Evolutionary conservation across 2,113 vertebrate genomes (phyloP), one percentile per base, ranked within the genome.

Genomic region (Pseudopipra pipra): DNA sequence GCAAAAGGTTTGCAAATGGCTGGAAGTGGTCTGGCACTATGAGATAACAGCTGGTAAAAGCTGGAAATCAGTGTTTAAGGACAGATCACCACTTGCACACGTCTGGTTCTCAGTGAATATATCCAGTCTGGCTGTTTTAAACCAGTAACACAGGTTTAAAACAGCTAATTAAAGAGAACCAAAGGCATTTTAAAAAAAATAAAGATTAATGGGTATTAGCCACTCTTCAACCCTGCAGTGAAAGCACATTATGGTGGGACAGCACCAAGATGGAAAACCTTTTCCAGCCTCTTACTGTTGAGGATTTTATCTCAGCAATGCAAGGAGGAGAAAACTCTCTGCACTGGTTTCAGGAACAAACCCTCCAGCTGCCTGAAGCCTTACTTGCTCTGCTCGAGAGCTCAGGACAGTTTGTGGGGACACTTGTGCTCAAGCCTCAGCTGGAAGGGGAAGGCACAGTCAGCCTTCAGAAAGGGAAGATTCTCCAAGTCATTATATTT

Each of bases 151-250:
- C 1, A 41, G 39, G 39, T 41, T 41, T 41, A 41, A 41, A 41
- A 41, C 39, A 41, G 39, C 12, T 67, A 46, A 81, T 37, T 37
- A 41, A 10, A 65, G 41, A 78, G 5, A 47, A 30, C 3, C 46
- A 85, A 28, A 63, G 28, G 28, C 51, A 77, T 15, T 12, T 4
- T 9, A 27, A 72, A 51, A 19, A 31, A 28, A 41, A 39, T 19
- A 25, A 13, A 24, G 0, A 24, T 18, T 10, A 27, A 8, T 4
- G 8, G 27, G 22, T 28, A 30, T 0, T 10, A 62, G 24, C 8
- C 21, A 54, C n/a, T 62, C 19, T 62, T 71, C 37, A 62, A 35
- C n/a, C 12, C 61, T 58, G 62, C 37, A 71, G 37, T 47, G 46
- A 61, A 81, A 66, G 65, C 20, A 68, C n/a, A 10, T 35, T 37